Evolutionary conservation across 2,797 vertebrate species (phyloP), one percentile per base, ranked within the genome.

Genomic region (Molossus alvarezi): DNA sequence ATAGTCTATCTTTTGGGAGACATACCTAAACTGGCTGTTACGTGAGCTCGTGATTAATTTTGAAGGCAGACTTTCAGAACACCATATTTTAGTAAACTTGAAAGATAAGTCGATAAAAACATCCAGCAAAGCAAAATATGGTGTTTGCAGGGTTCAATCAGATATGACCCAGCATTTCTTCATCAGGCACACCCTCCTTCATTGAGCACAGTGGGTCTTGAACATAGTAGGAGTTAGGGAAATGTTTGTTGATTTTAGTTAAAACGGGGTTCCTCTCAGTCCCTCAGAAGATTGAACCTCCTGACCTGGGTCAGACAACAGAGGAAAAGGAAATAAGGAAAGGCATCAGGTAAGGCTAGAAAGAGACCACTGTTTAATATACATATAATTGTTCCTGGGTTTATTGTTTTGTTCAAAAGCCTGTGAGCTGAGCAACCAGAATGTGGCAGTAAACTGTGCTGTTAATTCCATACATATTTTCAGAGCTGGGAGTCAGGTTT

Each of bases 51-150:
- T 58, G 82, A 86, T 65, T 94, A 23, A 83, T 91, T 91, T 64
- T 73, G 86, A 95, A 95, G 85, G 60, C 72, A 89, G 77, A 85
- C 73, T 90, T 97, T 73, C 37, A 84, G 53, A 92, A 55, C 41
- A 73, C 89, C 23, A 1, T 83, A 57, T 85, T 87, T 67, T 90
- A 87, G 27, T 96, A 92, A 93, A 14, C 55, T 82, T 85, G 77
- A 92, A 64, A 65, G 23, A 14, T 62, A 87, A 72, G 65, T 58
- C 5, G 41, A 73, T 82, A 64, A 85, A 96, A 93, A 90, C 51
- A 92, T 51, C 45, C 45, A 55, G 62, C 76, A 90, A 86, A 88
- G n/a, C 29, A 94, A 92, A 94, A 81, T 3, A 55, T n/a, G 64
- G n/a, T 27, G 60, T 93, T 87, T 90, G n/a, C 65, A 37, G 67